phyloP scores from a whole-genome alignment of 2,113 vertebrate species.

The Platichthys flesus region DNA sequence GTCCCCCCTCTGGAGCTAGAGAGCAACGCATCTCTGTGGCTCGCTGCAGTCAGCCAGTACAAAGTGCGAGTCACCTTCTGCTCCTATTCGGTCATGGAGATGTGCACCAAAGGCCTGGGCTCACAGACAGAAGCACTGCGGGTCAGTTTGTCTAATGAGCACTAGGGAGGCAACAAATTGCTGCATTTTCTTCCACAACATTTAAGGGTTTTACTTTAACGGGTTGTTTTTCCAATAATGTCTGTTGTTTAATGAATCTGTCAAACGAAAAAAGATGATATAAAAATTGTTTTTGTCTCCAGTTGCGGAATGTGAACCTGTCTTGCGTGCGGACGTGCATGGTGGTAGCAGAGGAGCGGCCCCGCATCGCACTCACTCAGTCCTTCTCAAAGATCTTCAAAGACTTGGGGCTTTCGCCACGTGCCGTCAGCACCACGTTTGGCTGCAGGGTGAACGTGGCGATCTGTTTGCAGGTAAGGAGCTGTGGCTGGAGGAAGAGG shows the following conservation, averaged over 20 bases:
- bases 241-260: too few species aligned
- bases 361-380: constrained; percentile 90
- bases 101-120: constrained; percentile 95
- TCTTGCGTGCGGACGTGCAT: constrained; percentile 96
- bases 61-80: constrained; percentile 96
- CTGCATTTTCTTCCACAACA: too few species aligned
- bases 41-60: constrained; percentile 94
- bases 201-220: too few species aligned
- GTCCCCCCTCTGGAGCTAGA: constrained; percentile 96
- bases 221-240: too few species aligned
- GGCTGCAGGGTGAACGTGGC: constrained; percentile 97
- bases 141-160: constrained; percentile 80
- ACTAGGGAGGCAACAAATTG: too few species aligned
- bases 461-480: constrained; percentile 93
- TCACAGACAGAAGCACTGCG: constrained; percentile 89
- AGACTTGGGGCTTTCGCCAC: constrained; percentile 92
- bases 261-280: too few species aligned
- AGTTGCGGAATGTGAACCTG: constrained; percentile 93
- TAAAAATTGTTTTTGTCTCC: not conserved
- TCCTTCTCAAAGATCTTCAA: constrained; percentile 98
- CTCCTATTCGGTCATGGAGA: constrained; percentile 98
- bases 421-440: constrained; percentile 97
- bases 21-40: constrained; percentile 93
- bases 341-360: constrained; percentile 97
- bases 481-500: not conserved